Evolutionary conservation across 2,113 vertebrate genomes (phyloP), one percentile per base, ranked within the genome.

Genomic region (Leptobrachium ailaonicum): DNA sequence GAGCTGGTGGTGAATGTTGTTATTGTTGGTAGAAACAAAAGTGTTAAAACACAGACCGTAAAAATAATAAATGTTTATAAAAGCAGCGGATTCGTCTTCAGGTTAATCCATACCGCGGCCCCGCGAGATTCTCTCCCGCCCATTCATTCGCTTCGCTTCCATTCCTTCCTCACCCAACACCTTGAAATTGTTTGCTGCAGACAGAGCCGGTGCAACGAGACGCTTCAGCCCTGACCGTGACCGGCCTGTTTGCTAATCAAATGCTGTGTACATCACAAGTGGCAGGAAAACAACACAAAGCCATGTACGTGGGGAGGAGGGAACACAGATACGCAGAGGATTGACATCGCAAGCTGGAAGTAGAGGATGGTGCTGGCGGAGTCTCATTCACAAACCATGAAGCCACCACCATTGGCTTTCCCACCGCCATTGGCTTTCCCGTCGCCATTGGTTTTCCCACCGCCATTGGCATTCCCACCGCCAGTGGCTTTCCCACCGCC

Each of bases 111-210:
- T 62, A n/a, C 62, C 62, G 6, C 40, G 62, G 62, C 62, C 60
- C 32, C 62, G 32, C 5, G 11, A 6, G n/a, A 13, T 32, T 32
- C 20, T 32, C n/a, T 32, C n/a, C 62, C 62, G 5, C 6, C 32
- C 62, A 9, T 5, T 5, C 62, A 3, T 10, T 64, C 62, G 62
- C 14, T 64, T 64, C 62, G 40, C 62, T 64, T 13, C 62, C 20
- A 64, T 64, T 64, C 62, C 62, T 6, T 64, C 40, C 40, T 64
- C 20, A 32, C 62, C 62, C 5, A n/a, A 64, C 40, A 4, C 62
- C 62, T 64, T 64, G 62, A 64, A 64, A 64, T 64, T 64, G n/a
- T n/a, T 20, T 8, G 4, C 62, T 64, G 62, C 62, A 60, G 56
- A 60, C 9, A 4, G 56, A 60, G 13, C 56, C 56, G 11, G 56